Evolutionary conservation across 2,797 vertebrate genomes (phyloP), one percentile per base, ranked within the genome.

Genomic region (Sebastes hubbsi): DNA sequence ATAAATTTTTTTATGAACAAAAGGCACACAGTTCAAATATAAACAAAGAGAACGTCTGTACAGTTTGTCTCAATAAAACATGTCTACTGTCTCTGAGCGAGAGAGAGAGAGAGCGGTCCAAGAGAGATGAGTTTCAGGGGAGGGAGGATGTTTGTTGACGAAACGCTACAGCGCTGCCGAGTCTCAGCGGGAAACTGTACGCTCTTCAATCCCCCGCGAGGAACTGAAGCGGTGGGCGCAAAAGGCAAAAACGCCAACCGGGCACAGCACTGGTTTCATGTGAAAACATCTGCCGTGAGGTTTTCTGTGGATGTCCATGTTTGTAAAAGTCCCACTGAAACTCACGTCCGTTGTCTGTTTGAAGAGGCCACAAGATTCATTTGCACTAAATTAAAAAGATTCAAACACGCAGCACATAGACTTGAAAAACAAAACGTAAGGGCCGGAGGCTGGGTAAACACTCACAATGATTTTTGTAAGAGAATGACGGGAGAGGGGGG

Each of bases 1-100:
- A 98, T 97, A 97, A 96, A 96, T 95, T 95, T 96, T 96, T 95
- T 97, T 97, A 96, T 97, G 95, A 97, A 97, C 96, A 97, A 97
- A 97, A 98, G 96, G 96, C 97, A 97, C 96, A 95, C 96, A 94
- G 94, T 95, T 96, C 95, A 96, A 96, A 96, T 97, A 97, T 96
- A 96, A 97, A 97, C 96, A 97, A 96, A 95, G 89, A 91, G 90
- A 95, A 96, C 94, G 64, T 96, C 96, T 97, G 92, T 97, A 97
- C 97, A 97, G 86, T 86, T 96, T 95, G 94, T 94, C 90, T 95
- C 91, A 94, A 92, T 92, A 85, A 89, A 88, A 89, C 89, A 81
- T 81, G 80, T 87, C 87, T 89, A 84, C 91, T 56, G 85, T 88
- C 86, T 91, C 92, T 83, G 83, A 86, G 83, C 8, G 46, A 83